These are phyloP conservation scores for Pica pica DNA, from an alignment of 2,113 vertebrate species.

Conservation along the genomic window DNA sequence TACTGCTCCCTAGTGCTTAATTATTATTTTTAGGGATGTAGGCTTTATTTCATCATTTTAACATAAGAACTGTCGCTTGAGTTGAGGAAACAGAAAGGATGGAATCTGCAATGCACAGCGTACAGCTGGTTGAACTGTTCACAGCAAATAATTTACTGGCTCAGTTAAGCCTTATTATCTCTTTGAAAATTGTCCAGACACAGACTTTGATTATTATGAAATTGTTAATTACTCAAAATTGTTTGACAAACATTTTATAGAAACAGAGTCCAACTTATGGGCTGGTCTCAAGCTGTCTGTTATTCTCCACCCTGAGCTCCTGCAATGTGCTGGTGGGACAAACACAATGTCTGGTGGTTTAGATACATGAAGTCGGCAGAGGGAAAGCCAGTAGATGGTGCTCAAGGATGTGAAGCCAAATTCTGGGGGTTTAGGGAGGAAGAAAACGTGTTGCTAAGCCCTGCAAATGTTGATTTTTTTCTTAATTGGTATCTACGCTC, in stretches of 20 bases:
- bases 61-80: background rate
- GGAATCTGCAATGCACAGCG: background rate
- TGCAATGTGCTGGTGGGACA: background rate
- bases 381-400: conserved; percentile 37
- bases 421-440: background rate
- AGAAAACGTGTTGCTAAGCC: background rate
- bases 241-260: conserved; percentile 34
- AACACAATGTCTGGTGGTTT: background rate
- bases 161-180: conserved; percentile 58
- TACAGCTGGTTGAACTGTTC: conserved; percentile 59
- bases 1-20: conserved; percentile 21
- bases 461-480: background rate
- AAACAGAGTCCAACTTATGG: background rate
- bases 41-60: conserved; percentile 37
- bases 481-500: background rate
- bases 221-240: conserved; percentile 41
- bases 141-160: conserved; percentile 49
- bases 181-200: conserved; percentile 52
- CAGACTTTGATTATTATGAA: conserved; percentile 52
- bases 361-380: background rate
- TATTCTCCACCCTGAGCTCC: background rate
- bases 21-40: conserved; percentile 40
- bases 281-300: conserved; percentile 23
- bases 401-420: conserved; percentile 27
- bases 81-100: conserved; percentile 40